Conservation (phyloP, 2,888 invertebrate genomes). For the Oxytorus armatus region DNA sequence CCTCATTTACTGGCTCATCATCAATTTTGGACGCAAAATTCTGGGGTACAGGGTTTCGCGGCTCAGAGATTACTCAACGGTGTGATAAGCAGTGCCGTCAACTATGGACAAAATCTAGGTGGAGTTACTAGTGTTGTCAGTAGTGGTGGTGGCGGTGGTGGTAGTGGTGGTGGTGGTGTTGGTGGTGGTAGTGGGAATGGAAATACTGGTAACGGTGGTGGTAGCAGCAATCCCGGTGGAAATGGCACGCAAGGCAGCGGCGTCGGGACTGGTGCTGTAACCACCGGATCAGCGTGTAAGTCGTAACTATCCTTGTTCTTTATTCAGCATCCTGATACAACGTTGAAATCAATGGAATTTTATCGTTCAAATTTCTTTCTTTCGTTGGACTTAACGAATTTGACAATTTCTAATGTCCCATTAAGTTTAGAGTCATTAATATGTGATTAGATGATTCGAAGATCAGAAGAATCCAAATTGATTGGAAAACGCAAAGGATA, state of each 20-base stretch:
- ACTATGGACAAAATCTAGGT: conserved; percentile 80
- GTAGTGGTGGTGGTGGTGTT: conserved; percentile 45
- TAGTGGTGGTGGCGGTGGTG: conserved; percentile 66
- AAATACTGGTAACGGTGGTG: conserved; percentile 66
- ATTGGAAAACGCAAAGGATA: too few relatives aligned
- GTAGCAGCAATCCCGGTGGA: conserved; percentile 70
- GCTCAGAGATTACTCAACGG: conserved; percentile 83
- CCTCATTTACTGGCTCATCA: conserved; percentile 85
- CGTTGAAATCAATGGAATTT: background rate
- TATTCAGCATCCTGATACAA: conserved; percentile 9
- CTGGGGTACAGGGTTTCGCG: conserved; percentile 81
- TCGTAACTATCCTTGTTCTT: conserved; percentile 36
- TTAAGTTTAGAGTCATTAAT: too few relatives aligned
- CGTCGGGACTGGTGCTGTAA: conserved; percentile 70
- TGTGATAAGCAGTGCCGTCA: conserved; percentile 82
- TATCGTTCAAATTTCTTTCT: background rate
- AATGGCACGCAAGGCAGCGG: conserved; percentile 69
- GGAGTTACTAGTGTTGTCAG: conserved; percentile 74
- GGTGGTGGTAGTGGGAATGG: conserved; percentile 63
- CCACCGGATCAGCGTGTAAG: conserved; percentile 70
- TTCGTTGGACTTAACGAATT: background rate
- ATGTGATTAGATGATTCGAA: too few relatives aligned
- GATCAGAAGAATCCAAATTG: too few relatives aligned
- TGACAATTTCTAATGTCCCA: too few relatives aligned
- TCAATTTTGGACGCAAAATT: conserved; percentile 83